These are phyloP conservation scores for Drosophila nigricruria DNA, from an alignment of 2,888 invertebrate genomes.

Conservation along the genomic window DNA sequence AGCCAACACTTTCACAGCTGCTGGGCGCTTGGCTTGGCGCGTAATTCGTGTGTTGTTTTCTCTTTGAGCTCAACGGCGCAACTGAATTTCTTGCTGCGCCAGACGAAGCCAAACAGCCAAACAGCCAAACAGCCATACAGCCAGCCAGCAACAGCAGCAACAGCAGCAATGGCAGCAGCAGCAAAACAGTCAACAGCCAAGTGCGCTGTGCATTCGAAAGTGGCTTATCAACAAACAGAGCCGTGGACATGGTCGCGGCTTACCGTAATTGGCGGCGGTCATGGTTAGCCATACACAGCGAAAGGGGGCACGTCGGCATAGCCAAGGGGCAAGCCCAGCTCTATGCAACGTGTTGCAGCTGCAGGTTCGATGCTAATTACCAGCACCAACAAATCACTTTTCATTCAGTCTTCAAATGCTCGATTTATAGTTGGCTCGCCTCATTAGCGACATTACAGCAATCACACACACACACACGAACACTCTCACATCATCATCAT, in stretches of 20 bases:
- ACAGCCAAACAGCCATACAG: too few relatives aligned
- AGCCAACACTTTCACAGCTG: conserved; percentile 62
- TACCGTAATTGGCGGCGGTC: conserved; percentile 66
- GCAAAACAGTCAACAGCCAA: conserved; percentile 41
- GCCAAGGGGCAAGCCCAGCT: conserved; percentile 22
- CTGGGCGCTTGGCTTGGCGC: conserved; percentile 63
- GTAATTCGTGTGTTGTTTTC: conserved; percentile 70
- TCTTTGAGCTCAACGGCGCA: conserved; percentile 77
- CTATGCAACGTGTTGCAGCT: conserved; percentile 55
- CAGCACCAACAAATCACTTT: conserved; percentile 56
- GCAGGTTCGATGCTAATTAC: conserved; percentile 70
- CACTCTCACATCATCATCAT: conserved; percentile 15
- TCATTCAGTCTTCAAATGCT: conserved; percentile 48
- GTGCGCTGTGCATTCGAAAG: conserved; percentile 53
- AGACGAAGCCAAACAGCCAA: conserved; percentile 52
- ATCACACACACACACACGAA: conserved; percentile 13
- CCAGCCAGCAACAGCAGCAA: conserved; percentile 36
- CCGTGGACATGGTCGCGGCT: conserved; percentile 68
- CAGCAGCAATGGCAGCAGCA: conserved; percentile 23
- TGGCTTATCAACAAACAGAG: conserved; percentile 72
- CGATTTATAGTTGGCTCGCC: conserved; percentile 65
- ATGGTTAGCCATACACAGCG: conserved; percentile 43
- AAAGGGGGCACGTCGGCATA: conserved; percentile 17
- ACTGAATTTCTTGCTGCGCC: conserved; percentile 67
- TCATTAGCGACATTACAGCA: conserved; percentile 59